These are phyloP conservation scores for Stegophylla sp. DNA, from an alignment of 2,888 invertebrate species.

Conservation along the genomic window DNA sequence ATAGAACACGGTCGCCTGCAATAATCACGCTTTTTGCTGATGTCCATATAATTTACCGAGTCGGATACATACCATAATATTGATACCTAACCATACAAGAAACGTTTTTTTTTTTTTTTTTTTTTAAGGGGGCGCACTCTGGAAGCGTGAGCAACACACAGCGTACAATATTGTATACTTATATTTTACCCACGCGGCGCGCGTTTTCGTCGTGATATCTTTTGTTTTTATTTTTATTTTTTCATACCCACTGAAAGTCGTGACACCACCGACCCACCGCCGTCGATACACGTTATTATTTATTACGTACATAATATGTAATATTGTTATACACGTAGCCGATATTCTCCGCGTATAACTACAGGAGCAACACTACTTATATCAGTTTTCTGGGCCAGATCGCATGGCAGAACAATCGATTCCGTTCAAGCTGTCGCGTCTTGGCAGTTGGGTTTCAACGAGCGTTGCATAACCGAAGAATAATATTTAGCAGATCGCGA, in stretches of 20 bases:
- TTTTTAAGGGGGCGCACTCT: not conserved
- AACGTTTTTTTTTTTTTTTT: no score
- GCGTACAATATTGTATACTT: not conserved
- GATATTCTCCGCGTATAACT: not conserved
- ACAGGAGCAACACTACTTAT: not conserved
- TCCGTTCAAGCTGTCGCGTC: not conserved
- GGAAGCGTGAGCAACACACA: not conserved
- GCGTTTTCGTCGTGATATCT: slow-evolving; percentile 37
- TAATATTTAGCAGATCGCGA: slow-evolving; percentile 13
- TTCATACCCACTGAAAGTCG: slow-evolving; percentile 10
- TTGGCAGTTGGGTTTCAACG: not conserved
- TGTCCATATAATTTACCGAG: not conserved
- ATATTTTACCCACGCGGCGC: slow-evolving; percentile 36
- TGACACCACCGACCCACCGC: slow-evolving; percentile 26
- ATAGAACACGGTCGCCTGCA: no score
- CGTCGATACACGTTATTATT: slow-evolving; percentile 20
- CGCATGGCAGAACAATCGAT: slow-evolving; percentile 31
- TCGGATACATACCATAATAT: not conserved
- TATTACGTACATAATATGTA: slow-evolving; percentile 16
- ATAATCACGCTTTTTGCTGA: not conserved
- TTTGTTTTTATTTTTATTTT: slow-evolving; percentile 6
- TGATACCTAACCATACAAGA: not conserved
- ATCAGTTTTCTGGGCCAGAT: slow-evolving; percentile 40
- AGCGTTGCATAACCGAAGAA: slow-evolving; percentile 44
- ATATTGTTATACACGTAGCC: not conserved